phyloP scores from a whole-genome alignment of 2,113 vertebrate species.

The cat (Felis catus) region F.catus_Fca126_mat1.0 CM031423.1:44112501-44113000 shows the following conservation, averaged over 20 bases:
- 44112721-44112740: neutral
- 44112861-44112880: neutral
- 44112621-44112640: neutral
- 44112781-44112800: neutral
- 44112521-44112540: neutral
- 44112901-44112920: constrained; percentile 37
- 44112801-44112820: neutral
- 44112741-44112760: neutral
- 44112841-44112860: neutral
- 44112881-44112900: neutral
- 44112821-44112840: neutral
- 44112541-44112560: neutral
- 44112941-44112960: constrained; percentile 10
- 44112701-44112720: neutral
- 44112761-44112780: neutral
- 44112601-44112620: neutral
- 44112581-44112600: neutral
- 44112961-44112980: constrained; percentile 39
- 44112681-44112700: neutral
- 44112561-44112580: neutral
- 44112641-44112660: neutral
- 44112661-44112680: neutral
- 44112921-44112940: neutral
- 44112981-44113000: constrained; percentile 14
- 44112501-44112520: neutral